Evolutionary conservation across 2,888 invertebrate species (phyloP), one percentile per base, ranked within the genome.

Genomic region (Parthenolecanium corni): DNA sequence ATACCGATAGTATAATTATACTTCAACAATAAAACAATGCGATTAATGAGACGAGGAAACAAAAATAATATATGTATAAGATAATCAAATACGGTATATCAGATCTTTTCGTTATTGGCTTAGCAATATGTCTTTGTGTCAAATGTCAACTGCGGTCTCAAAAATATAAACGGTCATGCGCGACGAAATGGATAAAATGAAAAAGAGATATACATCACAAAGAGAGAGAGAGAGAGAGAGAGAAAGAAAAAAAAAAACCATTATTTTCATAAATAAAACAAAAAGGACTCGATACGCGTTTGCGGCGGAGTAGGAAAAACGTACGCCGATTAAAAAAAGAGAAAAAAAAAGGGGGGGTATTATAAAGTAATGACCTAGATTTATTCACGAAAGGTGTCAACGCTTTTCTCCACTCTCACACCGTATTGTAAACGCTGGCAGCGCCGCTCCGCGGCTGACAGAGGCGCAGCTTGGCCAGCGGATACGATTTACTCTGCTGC

Each of bases 401-500:
- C n/a, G 9, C 31, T 9, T 31, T 31, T 31, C 31, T 31, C 31
- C 4, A 31, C 9, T 6, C 25, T 84, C 84, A 89, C 89, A 89
- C 89, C 73, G 89, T 89, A 79, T 89, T 89, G 77, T 88, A 89
- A 76, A 89, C 86, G 72, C 85, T 82, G 78, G 87, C 85, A 76
- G 85, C 86, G 77, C 84, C 80, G 77, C 82, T 79, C 70, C 81
- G 80, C 78, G 86, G 83, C 75, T 80, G 82, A 25, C 52, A 62
- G 75, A 85, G 79, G 77, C 84, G 85, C 75, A 93, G 81, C 81
- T 86, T 85, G 71, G 90, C 85, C 72, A 93, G 79, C 68, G 93
- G 92, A 80, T 93, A 92, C 71, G 87, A 90, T 76, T 89, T 89
- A 70, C 92, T 92, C 74, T 89, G 91, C 74, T 92, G 91, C 72